Conservation (phyloP, 2,113 vertebrate species). For the Neopipo cinnamomea region DNA sequence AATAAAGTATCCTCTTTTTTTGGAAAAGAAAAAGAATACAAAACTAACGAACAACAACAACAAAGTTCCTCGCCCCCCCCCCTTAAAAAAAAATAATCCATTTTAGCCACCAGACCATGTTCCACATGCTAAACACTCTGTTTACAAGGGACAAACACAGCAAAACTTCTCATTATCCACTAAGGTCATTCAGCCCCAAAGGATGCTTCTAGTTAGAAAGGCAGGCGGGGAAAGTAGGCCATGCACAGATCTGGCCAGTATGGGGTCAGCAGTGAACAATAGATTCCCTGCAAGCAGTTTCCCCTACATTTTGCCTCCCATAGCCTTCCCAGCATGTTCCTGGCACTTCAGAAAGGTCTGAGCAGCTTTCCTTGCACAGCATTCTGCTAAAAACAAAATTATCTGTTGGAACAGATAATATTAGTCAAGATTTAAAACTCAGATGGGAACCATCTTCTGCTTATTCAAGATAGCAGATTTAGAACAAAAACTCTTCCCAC, state of each 20-base stretch:
- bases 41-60: neutral
- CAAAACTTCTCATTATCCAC: conserved; percentile 51
- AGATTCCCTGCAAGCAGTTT: conserved; percentile 54
- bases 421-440: conserved; percentile 2
- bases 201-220: conserved; percentile 50
- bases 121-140: conserved; percentile 1
- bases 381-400: conserved; percentile 14
- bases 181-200: conserved; percentile 37
- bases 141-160: conserved; percentile 30
- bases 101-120: neutral
- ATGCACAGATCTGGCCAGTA: conserved; percentile 34
- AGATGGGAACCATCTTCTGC: neutral
- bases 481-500: neutral
- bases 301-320: conserved; percentile 57
- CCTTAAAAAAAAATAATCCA: neutral
- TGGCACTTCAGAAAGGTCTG: conserved; percentile 37
- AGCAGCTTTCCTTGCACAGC: neutral
- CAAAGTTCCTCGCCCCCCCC: neutral
- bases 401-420: conserved; percentile 20
- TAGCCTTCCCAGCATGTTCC: conserved; percentile 48
- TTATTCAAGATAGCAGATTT: conserved; percentile 22
- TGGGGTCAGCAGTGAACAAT: conserved; percentile 53
- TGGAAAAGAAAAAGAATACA: neutral
- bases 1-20: neutral
- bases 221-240: conserved; percentile 54